phyloP scores from a whole-genome alignment of 2,888 invertebrate genomes.

The Notodonta ziczac region DNA sequence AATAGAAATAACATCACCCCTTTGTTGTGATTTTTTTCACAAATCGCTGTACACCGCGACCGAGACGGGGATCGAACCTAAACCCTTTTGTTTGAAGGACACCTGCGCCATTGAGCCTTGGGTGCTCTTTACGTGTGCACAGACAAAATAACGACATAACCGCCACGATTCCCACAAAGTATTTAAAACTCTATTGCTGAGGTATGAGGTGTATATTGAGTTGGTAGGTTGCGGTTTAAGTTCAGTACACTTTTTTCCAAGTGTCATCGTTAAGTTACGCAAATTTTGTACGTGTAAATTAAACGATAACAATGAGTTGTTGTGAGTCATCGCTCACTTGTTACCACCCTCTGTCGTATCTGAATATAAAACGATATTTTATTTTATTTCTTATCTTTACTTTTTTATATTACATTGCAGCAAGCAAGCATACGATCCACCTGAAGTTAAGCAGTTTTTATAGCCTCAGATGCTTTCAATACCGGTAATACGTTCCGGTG shows the following conservation, averaged over 20 bases:
- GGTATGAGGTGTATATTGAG: constrained; percentile 16
- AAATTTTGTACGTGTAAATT: constrained; percentile 63
- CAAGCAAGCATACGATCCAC: too few species aligned
- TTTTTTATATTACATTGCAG: too few species aligned
- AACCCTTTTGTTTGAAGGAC: constrained; percentile 75
- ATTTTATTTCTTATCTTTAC: too few species aligned
- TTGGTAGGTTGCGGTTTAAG: constrained; percentile 12
- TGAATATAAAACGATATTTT: neutral
- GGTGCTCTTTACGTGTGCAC: constrained; percentile 68
- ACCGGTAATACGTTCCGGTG: too few species aligned
- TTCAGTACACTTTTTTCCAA: constrained; percentile 33
- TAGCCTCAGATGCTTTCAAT: too few species aligned
- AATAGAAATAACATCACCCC: constrained; percentile 33
- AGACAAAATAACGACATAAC: constrained; percentile 57
- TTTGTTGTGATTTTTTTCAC: constrained; percentile 43
- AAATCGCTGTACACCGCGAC: constrained; percentile 64
- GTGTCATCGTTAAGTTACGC: constrained; percentile 54
- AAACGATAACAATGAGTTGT: constrained; percentile 52
- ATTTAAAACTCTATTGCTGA: constrained; percentile 15
- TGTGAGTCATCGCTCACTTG: constrained; percentile 44
- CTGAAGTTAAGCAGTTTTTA: too few species aligned
- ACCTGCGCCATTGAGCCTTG: constrained; percentile 77
- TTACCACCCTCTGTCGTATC: constrained; percentile 2
- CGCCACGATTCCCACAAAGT: neutral
- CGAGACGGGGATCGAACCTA: constrained; percentile 68